A percentile compares a stretch with the other conserved stretches of the same genome.
These are phyloP conservation scores for Lypha dubia DNA, from an alignment of 2,888 invertebrate genomes.

Conservation along the genomic window DNA sequence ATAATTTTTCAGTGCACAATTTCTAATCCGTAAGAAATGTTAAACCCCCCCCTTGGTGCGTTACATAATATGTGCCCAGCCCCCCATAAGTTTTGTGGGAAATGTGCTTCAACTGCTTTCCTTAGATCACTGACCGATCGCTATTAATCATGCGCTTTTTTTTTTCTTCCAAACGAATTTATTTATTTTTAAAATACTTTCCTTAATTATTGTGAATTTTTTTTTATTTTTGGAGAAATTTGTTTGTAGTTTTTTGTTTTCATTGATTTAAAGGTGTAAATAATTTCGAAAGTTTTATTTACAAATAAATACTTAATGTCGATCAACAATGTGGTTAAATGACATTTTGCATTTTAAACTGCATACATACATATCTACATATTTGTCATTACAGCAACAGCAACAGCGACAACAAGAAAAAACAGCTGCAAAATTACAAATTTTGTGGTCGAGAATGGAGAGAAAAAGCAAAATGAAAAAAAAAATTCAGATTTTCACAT, in stretches of 20 bases:
- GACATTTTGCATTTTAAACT: constrained; percentile 49
- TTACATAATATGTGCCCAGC: too few species aligned
- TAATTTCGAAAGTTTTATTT: constrained; percentile 63
- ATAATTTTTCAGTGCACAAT: too few species aligned
- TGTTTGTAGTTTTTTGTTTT: neutral
- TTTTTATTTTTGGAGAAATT: constrained; percentile 42
- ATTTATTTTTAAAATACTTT: neutral
- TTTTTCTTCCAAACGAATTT: neutral
- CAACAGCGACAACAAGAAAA: too few species aligned
- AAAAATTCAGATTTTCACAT: constrained; percentile 47
- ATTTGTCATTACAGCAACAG: constrained; percentile 38
- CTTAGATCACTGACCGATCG: too few species aligned
- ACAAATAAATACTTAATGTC: constrained; percentile 18
- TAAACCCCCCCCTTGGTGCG: too few species aligned
- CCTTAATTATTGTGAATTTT: neutral
- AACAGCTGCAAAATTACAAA: constrained; percentile 63
- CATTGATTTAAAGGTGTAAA: constrained; percentile 20
- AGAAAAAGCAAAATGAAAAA: neutral
- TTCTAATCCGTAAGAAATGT: too few species aligned
- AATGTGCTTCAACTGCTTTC: too few species aligned
- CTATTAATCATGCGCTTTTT: too few species aligned
- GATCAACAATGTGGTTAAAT: constrained; percentile 39
- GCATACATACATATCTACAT: too few species aligned
- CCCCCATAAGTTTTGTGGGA: too few species aligned
- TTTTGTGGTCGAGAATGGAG: constrained; percentile 43